Evolutionary conservation across 2,797 vertebrate species (phyloP), one percentile per base, ranked within the genome.

Genomic region (Sebastes vulpes): DNA sequence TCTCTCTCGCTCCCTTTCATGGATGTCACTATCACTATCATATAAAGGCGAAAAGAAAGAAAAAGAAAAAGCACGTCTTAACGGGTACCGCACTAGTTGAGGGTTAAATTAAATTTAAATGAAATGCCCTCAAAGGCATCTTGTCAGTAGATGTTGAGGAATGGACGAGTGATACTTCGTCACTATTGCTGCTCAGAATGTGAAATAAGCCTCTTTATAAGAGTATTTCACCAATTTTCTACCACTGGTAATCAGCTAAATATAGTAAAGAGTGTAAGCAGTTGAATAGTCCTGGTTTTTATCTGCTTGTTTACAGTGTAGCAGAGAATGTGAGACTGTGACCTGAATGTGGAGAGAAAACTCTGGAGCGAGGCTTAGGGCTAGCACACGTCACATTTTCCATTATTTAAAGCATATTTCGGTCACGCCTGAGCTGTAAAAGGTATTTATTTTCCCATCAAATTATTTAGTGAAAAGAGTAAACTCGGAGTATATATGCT

Each of bases 331-430:
- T 53, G 69, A 83, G 87, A 42, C 64, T 73, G 65, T 83, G 86
- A 87, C 90, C 88, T 90, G 74, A 89, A 88, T 92, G 79, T 76
- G 78, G 67, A 14, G 79, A 71, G 65, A 46, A 59, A 71, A 76
- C 82, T 85, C 75, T 83, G 65, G 60, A 84, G 84, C 80, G 23
- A 64, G 56, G 88, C 82, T 89, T 70, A 46, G 74, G 79, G 79
- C 84, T 11, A 82, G 74, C 85, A 60, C 58, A 86, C 87, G 73
- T 89, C 88, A 90, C 82, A 75, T 75, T 92, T 91, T 93, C 77
- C 87, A 86, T 93, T 87, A 88, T 92, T 92, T 76, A 86, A 85
- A 84, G 65, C 72, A 72, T 88, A 74, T 85, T 84, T 85, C 81
- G 87, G 75, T 87, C 83, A 79, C n/a, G 77, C 68, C 69, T 80